Evolutionary conservation across 2,797 vertebrate species (phyloP), one percentile per base, ranked within the genome.

Genomic region (Xerus rutilus): DNA sequence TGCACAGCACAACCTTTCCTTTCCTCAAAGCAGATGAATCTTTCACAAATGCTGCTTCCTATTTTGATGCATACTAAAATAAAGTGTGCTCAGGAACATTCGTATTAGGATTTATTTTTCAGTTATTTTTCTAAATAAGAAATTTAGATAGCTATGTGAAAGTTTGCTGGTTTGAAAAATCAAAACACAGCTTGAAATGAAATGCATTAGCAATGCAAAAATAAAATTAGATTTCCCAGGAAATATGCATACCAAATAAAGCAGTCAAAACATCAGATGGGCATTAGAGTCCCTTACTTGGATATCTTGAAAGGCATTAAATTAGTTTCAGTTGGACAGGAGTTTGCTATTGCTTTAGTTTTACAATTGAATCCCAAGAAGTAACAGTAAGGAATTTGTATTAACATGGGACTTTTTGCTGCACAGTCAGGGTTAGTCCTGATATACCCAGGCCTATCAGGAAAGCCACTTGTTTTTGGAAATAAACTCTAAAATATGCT

Each of bases 151-250:
- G 12, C 21, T 86, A 11, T 74, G 32, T 89, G 30, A 90, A 93
- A 93, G 57, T 47, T 47, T 89, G 7, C 45, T 79, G 39, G 49
- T 78, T 85, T 86, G 14, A 91, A 59, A 94, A 92, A 88, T 93
- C 32, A 89, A 97, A 96, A 93, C 49, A 85, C 49, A 79, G 32
- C 49, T 91, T 95, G 72, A 94, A 95, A 70, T 90, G 14, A 52
- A 96, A 90, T 45, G 2, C 14, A 82, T 69, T 81, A 91, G 20
- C 3, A 69, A 84, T 93, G 74, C 13, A 86, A 77, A 95, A 84
- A 94, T 85, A 94, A 88, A 95, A 72, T 93, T 21, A 73, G 32
- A 30, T 89, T 79, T 93, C 74, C 45, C 17, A 87, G 21, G 64
- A 95, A 93, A 83, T 94, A 72, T 20, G 32, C 17, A 82, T 79